These are phyloP conservation scores for Corydoras maculifer DNA, from an alignment of 2,113 vertebrate species.

Conservation along the genomic window DNA sequence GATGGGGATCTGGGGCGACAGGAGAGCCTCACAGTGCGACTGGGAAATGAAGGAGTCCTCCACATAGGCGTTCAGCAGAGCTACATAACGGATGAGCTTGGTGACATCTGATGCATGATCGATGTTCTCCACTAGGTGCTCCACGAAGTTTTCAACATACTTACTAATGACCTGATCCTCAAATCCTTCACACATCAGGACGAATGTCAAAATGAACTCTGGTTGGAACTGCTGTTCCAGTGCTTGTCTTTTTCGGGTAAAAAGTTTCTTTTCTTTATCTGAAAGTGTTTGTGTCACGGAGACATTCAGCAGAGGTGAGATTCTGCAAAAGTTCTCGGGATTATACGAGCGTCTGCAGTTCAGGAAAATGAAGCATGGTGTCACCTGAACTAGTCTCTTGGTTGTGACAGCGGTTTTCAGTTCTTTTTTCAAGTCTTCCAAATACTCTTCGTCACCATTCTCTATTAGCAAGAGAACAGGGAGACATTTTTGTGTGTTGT, in stretches of 20 bases:
- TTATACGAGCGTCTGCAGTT: constrained; percentile 66
- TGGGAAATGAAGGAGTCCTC: constrained; percentile 71
- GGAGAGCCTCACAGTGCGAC: constrained; percentile 76
- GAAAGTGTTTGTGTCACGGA: constrained; percentile 74
- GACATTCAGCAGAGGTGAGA: constrained; percentile 63
- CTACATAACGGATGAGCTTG: constrained; percentile 63
- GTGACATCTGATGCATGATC: constrained; percentile 55
- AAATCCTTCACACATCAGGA: constrained; percentile 75
- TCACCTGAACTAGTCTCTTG: constrained; percentile 54
- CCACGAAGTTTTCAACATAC: constrained; percentile 61
- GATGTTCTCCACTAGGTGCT: constrained; percentile 62
- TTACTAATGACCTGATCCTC: constrained; percentile 23
- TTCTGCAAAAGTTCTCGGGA: constrained; percentile 63
- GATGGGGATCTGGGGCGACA: constrained; percentile 41
- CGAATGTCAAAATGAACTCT: constrained; percentile 73
- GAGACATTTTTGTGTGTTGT: constrained; percentile 56
- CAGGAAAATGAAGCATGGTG: constrained; percentile 68
- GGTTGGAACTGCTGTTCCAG: constrained; percentile 53
- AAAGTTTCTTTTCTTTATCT: constrained; percentile 60
- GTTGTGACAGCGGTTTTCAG: constrained; percentile 56
- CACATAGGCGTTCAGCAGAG: constrained; percentile 75
- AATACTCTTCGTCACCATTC: constrained; percentile 69
- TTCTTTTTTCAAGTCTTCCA: constrained; percentile 63
- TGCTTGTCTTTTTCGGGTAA: constrained; percentile 53
- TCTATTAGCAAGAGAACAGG: constrained; percentile 72